A percentile compares a stretch with the other conserved stretches of the same genome.
These are phyloP conservation scores for Phoxinus phoxinus DNA, from an alignment of 2,113 vertebrate genomes.

Conservation along the genomic window DNA sequence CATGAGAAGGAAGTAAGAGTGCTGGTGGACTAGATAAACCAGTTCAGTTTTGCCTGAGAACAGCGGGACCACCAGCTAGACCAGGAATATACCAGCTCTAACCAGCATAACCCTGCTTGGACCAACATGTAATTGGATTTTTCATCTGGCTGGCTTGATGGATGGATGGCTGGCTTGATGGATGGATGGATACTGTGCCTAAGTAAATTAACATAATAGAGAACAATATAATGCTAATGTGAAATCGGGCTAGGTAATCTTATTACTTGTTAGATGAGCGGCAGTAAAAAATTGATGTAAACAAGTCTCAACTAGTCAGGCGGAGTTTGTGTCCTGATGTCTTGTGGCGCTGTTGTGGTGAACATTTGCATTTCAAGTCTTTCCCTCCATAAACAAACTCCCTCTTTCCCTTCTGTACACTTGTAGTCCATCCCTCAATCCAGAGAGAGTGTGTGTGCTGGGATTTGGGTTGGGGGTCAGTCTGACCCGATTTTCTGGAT, in stretches of 20 bases:
- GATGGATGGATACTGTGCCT: not conserved
- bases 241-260: not conserved
- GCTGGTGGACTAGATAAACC: no score
- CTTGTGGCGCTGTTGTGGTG: slow-evolving; percentile 30
- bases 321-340: slow-evolving; percentile 22
- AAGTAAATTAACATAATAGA: not conserved
- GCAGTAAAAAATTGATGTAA: slow-evolving; percentile 20
- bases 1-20: no score
- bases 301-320: slow-evolving; percentile 37
- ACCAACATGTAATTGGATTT: no score
- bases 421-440: slow-evolving; percentile 8
- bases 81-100: no score
- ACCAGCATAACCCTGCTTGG: no score
- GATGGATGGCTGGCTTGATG: not conserved
- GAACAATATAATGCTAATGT: not conserved
- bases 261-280: not conserved
- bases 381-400: slow-evolving; percentile 51
- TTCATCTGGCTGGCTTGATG: no score
- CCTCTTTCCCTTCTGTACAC: slow-evolving; percentile 37
- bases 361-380: slow-evolving; percentile 53
- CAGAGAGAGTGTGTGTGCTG: not conserved
- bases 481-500: slow-evolving; percentile 33
- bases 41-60: no score
- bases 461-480: slow-evolving; percentile 8
- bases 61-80: no score